Percentiles rank a stretch among this genome's conserved stretches.
Conservation (phyloP, 2,888 invertebrate species). For the Cordylochernes scorpioides region DNA sequence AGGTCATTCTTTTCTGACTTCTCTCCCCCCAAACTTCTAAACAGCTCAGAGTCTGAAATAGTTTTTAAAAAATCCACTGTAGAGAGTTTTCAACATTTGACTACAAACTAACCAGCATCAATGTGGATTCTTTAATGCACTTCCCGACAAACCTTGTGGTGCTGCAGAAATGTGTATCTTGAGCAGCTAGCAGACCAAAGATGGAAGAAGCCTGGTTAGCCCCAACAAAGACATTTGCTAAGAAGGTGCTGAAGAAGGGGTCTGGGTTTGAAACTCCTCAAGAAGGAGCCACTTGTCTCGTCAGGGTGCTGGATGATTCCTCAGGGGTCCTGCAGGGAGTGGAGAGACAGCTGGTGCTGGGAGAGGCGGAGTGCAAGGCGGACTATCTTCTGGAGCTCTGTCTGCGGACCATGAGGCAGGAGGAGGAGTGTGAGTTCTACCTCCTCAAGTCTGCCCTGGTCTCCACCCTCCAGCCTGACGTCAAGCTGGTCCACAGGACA, state of each 20-base stretch:
- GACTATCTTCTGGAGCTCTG: conserved; percentile 9
- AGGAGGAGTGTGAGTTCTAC: conserved; percentile 6
- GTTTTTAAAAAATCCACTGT: too few species aligned
- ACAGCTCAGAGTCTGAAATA: too few species aligned
- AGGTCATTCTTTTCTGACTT: too few species aligned
- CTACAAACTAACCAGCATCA: too few species aligned
- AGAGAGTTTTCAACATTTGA: too few species aligned
- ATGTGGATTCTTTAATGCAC: too few species aligned
- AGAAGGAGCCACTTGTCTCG: conserved; percentile 31
- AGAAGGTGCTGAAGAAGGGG: conserved; percentile 18
- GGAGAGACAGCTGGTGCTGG: conserved; percentile 3
- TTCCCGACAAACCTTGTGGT: too few species aligned
- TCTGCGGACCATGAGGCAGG: conserved; percentile 11
- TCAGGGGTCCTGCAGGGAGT: conserved; percentile 3
- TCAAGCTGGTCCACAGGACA: neutral
- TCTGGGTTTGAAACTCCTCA: conserved; percentile 26
- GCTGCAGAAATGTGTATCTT: too few species aligned
- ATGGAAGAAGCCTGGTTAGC: neutral
- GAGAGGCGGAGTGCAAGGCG: conserved; percentile 8
- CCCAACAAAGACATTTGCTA: conserved; percentile 5
- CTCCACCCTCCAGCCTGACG: too few species aligned
- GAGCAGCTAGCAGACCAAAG: too few species aligned
- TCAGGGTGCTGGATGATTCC: conserved; percentile 6
- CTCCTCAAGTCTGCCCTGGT: neutral
- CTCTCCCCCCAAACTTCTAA: too few species aligned